Conservation (phyloP, 2,113 vertebrate species). For the Saguinus midas region DNA sequence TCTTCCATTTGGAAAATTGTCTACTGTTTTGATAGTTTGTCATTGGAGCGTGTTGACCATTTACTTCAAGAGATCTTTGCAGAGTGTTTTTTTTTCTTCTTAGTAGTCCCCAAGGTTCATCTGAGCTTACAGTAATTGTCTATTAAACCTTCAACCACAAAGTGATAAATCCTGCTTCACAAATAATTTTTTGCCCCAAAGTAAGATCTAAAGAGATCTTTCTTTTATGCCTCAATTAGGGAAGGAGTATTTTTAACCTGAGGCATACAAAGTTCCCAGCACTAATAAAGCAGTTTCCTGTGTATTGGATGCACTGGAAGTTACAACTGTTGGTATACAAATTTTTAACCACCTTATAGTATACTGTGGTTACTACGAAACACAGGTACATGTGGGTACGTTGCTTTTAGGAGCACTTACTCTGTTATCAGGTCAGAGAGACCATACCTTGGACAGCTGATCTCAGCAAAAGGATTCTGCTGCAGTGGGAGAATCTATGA, state of each 20-base stretch:
- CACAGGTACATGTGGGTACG: too few species aligned
- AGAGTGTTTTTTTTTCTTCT: background rate
- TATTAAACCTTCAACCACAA: background rate
- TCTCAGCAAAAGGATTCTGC: background rate
- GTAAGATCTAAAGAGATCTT: background rate
- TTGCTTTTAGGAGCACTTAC: background rate
- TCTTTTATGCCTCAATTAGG: background rate
- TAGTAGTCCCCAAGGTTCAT: background rate
- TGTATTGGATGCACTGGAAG: background rate
- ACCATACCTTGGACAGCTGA: background rate
- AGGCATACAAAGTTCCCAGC: background rate
- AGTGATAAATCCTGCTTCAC: conserved; percentile 21
- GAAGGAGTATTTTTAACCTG: background rate
- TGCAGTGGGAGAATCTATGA: background rate
- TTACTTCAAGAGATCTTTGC: background rate
- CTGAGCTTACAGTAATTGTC: background rate
- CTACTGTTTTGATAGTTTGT: background rate
- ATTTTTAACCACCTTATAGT: background rate
- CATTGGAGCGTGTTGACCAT: background rate
- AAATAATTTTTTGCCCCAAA: background rate
- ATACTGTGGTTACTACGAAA: background rate
- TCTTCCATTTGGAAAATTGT: background rate
- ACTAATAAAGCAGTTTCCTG: background rate
- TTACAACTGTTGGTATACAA: background rate
- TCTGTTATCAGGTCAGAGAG: background rate